phyloP scores from a whole-genome alignment of 2,113 vertebrate genomes.

The Nycticryphes semicollaris region DNA sequence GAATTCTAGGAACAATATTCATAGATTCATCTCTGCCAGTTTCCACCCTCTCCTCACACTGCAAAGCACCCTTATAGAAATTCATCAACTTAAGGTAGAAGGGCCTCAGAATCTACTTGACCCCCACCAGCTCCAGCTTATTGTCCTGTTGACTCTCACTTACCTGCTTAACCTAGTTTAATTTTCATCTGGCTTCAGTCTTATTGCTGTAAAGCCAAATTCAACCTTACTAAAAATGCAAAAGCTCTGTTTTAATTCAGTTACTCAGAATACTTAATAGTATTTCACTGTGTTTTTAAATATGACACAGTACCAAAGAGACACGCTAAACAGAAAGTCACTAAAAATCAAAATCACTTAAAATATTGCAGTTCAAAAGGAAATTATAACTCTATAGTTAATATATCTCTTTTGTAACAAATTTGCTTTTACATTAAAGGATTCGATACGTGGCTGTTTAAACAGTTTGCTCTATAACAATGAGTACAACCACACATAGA shows the following conservation, averaged over 20 bases:
- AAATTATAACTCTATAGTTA: background rate
- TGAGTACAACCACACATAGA: background rate
- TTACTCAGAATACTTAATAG: background rate
- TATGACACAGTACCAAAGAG: background rate
- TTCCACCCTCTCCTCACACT: background rate
- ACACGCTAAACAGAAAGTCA: background rate
- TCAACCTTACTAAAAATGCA: background rate
- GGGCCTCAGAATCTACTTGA: background rate
- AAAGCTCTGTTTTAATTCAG: background rate
- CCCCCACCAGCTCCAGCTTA: background rate
- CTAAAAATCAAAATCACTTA: background rate
- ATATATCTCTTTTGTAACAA: background rate
- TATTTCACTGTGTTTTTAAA: background rate
- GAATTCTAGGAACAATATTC: background rate
- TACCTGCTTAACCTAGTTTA: background rate
- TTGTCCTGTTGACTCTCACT: background rate
- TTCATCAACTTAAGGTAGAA: background rate
- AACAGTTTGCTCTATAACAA: background rate
- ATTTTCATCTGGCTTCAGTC: background rate
- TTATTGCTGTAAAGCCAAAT: background rate
- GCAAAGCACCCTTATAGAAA: background rate
- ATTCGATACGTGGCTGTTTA: background rate
- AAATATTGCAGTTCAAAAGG: background rate
- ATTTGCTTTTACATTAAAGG: background rate
- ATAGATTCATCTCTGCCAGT: background rate